Conservation (phyloP, 23 tunicate genomes). For the Botrylloides violaceus region DNA sequence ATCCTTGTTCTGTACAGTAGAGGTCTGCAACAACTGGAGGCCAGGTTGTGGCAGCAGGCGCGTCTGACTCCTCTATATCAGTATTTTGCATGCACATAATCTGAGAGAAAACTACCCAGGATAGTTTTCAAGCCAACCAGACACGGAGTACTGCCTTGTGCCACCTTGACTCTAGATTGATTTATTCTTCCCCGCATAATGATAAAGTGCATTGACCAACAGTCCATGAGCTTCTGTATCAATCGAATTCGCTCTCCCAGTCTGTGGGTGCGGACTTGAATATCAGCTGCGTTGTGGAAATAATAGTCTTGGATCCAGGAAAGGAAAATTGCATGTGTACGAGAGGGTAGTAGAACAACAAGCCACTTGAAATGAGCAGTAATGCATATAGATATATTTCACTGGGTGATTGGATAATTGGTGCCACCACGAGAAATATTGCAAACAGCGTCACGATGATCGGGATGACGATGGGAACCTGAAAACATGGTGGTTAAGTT, state of each 20-base stretch:
- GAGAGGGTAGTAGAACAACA: slow-evolving; percentile 37
- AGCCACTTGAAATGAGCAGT: slow-evolving; percentile 31
- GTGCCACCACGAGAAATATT: slow-evolving; percentile 56
- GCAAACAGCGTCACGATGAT: slow-evolving; percentile 36
- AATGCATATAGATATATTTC: slow-evolving; percentile 53
- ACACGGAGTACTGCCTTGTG: too few species aligned
- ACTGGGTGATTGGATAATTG: slow-evolving; percentile 58
- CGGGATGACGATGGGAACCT: slow-evolving; percentile 76
- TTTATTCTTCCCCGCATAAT: too few species aligned
- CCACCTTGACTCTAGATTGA: too few species aligned
- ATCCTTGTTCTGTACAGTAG: too few species aligned
- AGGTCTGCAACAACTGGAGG: too few species aligned
- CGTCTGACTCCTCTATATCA: too few species aligned
- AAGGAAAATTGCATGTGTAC: slow-evolving; percentile 31
- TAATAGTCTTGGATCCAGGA: slow-evolving; percentile 40
- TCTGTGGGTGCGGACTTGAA: slow-evolving; percentile 56
- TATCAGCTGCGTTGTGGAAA: slow-evolving; percentile 27
- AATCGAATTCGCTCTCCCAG: slow-evolving; percentile 27
- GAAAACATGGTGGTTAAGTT: slow-evolving; percentile 23
- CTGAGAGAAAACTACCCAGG: too few species aligned
- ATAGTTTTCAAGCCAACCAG: too few species aligned
- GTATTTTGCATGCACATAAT: too few species aligned
- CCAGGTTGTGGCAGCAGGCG: too few species aligned
- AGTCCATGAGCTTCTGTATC: too few species aligned
- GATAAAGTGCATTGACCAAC: too few species aligned